Evolutionary conservation across 35 echinoderm and acorn worm species (phyloP).

Genomic region (Acanthaster planci): DNA sequence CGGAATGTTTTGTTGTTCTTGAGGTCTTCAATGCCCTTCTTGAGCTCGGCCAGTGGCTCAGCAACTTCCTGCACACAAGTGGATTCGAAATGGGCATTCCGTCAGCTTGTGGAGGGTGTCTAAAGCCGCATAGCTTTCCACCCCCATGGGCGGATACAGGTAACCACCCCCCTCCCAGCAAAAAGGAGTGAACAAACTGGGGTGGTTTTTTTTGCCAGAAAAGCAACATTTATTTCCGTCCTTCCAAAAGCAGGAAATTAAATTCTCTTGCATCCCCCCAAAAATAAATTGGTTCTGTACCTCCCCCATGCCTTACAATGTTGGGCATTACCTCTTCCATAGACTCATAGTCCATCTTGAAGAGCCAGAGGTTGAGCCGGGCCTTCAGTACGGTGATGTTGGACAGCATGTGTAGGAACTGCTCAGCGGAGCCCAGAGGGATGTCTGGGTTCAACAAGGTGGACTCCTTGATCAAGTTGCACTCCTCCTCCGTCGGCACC

Average conservation of each 20-base stretch:
- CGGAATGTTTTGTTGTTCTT: constrained; percentile 82
- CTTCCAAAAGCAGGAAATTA: too few relatives aligned
- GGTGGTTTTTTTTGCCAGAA: too few relatives aligned
- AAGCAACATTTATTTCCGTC: too few relatives aligned
- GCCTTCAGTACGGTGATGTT: constrained; percentile 78
- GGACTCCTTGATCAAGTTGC: constrained; percentile 73
- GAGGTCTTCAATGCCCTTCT: constrained; percentile 91
- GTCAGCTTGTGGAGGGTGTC: too few relatives aligned
- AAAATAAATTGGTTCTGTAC: too few relatives aligned
- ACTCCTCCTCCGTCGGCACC: constrained; percentile 84
- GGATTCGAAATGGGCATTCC: too few relatives aligned
- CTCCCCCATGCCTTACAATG: not conserved
- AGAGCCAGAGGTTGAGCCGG: constrained; percentile 92
- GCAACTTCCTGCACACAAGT: constrained; percentile 76
- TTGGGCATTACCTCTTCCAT: constrained; percentile 91
- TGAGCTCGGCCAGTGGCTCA: constrained; percentile 90
- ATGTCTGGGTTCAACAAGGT: constrained; percentile 61
- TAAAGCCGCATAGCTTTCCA: too few relatives aligned
- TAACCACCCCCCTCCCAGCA: too few relatives aligned
- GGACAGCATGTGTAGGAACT: constrained; percentile 86
- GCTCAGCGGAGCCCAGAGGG: constrained; percentile 92
- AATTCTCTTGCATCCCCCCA: too few relatives aligned
- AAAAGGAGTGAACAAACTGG: too few relatives aligned
- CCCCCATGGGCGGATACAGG: too few relatives aligned
- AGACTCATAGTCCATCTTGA: constrained; percentile 97